Evolutionary conservation across 2,797 vertebrate species (phyloP).

Genomic region (Strix occidentalis): DNA sequence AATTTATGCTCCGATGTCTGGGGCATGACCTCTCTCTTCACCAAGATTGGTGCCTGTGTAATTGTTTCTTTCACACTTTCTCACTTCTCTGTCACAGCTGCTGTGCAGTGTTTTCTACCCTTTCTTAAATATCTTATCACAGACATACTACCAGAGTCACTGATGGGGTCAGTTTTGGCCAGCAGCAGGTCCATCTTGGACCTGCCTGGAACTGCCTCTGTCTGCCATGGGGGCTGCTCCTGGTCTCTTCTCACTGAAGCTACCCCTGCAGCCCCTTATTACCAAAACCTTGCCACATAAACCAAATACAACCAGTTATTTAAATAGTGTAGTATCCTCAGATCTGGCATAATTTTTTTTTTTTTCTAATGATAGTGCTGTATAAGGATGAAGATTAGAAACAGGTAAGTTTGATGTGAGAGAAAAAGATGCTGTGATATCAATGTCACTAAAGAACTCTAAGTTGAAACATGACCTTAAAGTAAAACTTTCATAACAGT

Average conservation of each 20-base stretch:
- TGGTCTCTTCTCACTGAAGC: background rate
- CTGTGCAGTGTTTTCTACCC: background rate
- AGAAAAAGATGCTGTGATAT: background rate
- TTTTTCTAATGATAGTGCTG: background rate
- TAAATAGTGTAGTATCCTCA: background rate
- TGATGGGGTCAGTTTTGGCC: background rate
- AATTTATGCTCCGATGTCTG: background rate
- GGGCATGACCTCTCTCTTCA: background rate
- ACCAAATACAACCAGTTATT: background rate
- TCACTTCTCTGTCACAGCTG: background rate
- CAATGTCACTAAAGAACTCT: background rate
- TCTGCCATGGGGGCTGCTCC: background rate
- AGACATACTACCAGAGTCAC: background rate
- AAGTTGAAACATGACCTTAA: background rate
- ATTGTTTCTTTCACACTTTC: background rate
- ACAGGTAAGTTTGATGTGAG: background rate
- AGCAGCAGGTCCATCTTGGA: background rate
- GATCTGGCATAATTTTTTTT: background rate
- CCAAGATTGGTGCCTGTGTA: background rate
- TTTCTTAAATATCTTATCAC: background rate
- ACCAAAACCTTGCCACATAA: background rate
- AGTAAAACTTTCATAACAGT: background rate
- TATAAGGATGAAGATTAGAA: background rate
- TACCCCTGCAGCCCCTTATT: no score
- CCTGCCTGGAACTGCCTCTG: background rate